Evolutionary conservation across 2,888 invertebrate genomes (phyloP), one percentile per base, ranked within the genome.

Genomic region (Diarsia rubi): DNA sequence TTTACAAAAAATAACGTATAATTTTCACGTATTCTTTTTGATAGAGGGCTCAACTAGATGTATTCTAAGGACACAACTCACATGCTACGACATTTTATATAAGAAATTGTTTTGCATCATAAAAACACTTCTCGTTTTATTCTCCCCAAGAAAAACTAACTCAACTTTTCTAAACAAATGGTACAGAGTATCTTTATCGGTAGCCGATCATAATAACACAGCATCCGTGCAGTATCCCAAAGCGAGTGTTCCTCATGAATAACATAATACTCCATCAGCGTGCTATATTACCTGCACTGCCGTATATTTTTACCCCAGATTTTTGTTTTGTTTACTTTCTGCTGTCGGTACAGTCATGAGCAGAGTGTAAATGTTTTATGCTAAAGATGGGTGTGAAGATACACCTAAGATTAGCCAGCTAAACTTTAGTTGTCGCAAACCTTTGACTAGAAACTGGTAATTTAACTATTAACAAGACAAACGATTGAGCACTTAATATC

Each of bases 231-330:
- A 27, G 54, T 65, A 64, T 75, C 82, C 83, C 82, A 66, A 77
- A 84, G 79, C 85, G 81, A 76, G 79, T 73, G 73, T 52, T n/a
- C 67, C 79, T 81, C 88, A 89, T 89, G 89, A 87, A 89, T 89
- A 89, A 83, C 81, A 81, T 87, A 88, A 87, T 81, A 88, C 73
- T 47, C 63, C 71, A 85, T 83, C 85, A 83, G 37, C 68, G 76
- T 57, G 66, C 66, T 77, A 75, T 77, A 80, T 84, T 88, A 88
- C 79, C 78, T 81, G 73, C 68, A 70, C 21, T 42, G 60, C 63
- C 54, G 45, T 80, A 72, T 81, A 78, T 78, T 75, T 52, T 75
- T 27, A 71, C 66, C 47, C 69, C 60, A 65, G 52, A 71, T 78
- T 73, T 62, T 62, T 66, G 76, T 82, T 78, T 81, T 82, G 74